Percentiles rank a stretch among this genome's conserved stretches.
phyloP scores from a whole-genome alignment of 2,888 invertebrate species.

The Platycheirus albimanus region DNA sequence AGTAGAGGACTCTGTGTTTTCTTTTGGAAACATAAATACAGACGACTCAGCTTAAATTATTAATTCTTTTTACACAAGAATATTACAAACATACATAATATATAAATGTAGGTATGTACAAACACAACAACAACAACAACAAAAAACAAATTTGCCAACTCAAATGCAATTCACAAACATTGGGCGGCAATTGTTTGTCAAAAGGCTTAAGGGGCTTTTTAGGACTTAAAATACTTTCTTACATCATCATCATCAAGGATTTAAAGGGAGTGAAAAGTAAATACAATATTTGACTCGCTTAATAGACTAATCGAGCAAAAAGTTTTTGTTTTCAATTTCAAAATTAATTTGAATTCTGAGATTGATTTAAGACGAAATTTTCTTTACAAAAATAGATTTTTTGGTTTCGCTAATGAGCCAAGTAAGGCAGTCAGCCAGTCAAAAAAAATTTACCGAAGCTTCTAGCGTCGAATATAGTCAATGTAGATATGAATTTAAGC shows the following conservation, averaged over 20 bases:
- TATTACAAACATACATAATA: neutral
- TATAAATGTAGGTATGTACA: neutral
- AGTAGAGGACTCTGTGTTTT: constrained; percentile 38
- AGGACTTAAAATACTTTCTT: neutral
- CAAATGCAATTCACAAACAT: constrained; percentile 70
- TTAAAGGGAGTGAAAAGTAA: neutral
- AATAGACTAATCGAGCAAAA: neutral
- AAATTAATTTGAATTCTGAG: too few species aligned
- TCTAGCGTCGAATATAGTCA: too few species aligned
- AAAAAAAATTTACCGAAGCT: too few species aligned
- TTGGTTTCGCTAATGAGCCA: too few species aligned
- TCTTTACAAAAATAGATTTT: too few species aligned
- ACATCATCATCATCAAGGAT: neutral
- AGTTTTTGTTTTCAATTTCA: neutral
- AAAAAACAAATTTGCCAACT: constrained; percentile 66
- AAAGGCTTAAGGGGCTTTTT: constrained; percentile 56
- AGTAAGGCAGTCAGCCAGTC: too few species aligned
- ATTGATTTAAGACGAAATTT: too few species aligned
- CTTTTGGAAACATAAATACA: constrained; percentile 65
- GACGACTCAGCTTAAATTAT: constrained; percentile 72
- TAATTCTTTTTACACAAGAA: constrained; percentile 61
- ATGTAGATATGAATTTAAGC: too few species aligned
- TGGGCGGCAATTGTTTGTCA: constrained; percentile 65
- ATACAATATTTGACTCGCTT: constrained; percentile 5
- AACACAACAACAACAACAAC: constrained; percentile 23